Evolutionary conservation across 2,113 vertebrate genomes (phyloP).

Genomic region (Periophthalmus modestus): DNA sequence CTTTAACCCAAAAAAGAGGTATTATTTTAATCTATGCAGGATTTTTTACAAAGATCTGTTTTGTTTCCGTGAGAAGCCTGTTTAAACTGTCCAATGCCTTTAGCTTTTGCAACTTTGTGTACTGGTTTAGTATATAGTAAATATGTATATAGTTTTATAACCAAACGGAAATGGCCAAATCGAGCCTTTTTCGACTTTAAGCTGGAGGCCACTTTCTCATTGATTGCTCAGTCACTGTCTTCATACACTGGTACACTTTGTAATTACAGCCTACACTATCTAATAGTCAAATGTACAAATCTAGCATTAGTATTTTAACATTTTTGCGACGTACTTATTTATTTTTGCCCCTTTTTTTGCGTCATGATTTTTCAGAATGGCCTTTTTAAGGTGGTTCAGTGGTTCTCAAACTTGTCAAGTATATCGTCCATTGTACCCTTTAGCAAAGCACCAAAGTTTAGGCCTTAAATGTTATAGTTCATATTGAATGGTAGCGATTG

Average conservation of each 20-base stretch:
- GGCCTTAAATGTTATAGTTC: conserved; percentile 1
- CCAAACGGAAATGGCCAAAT: conserved; percentile 60
- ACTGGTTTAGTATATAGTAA: conserved; percentile 56
- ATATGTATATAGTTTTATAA: conserved; percentile 67
- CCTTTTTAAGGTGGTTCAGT: conserved; percentile 29
- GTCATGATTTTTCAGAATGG: conserved; percentile 33
- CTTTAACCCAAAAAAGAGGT: conserved; percentile 55
- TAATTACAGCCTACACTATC: conserved; percentile 68
- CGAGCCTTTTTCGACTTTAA: conserved; percentile 72
- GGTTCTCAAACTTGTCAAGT: not conserved
- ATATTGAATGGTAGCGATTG: conserved; percentile 1
- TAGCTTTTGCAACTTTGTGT: conserved; percentile 73
- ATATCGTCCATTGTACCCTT: not conserved
- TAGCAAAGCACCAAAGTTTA: not conserved
- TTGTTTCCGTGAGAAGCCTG: conserved; percentile 61
- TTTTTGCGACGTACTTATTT: conserved; percentile 69
- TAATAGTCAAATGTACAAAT: conserved; percentile 55
- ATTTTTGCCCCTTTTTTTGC: conserved; percentile 67
- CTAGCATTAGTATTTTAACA: conserved; percentile 61
- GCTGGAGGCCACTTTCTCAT: conserved; percentile 72
- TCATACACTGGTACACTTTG: conserved; percentile 78
- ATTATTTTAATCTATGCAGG: conserved; percentile 79
- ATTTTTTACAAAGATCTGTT: conserved; percentile 57
- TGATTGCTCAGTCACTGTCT: conserved; percentile 64
- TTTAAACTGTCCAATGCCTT: conserved; percentile 71